Conservation (phyloP, 1,140 invertebrate genomes). For the Drosophila biarmipes region DNA sequence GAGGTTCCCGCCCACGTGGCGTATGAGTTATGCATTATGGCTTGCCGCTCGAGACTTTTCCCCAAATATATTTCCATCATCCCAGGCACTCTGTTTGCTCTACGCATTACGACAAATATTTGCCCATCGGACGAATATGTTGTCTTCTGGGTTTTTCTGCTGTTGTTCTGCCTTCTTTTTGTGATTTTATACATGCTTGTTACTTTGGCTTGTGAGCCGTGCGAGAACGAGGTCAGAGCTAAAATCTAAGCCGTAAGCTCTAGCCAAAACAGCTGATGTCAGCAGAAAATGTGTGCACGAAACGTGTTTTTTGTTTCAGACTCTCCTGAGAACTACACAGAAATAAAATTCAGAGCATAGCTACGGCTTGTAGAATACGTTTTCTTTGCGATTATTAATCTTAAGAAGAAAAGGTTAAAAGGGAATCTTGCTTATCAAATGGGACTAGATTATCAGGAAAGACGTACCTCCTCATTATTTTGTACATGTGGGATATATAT, state of each 20-base stretch:
- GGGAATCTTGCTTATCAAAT: too few relatives aligned
- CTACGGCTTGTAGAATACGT: too few relatives aligned
- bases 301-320: conserved; percentile 31
- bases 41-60: conserved; percentile 27
- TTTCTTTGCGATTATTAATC: too few relatives aligned
- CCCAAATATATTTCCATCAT: conserved; percentile 50
- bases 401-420: too few relatives aligned
- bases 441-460: too few relatives aligned
- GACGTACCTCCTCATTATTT: too few relatives aligned
- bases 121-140: conserved; percentile 58
- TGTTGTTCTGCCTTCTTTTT: conserved; percentile 14
- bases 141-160: conserved; percentile 31
- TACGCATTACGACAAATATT: conserved; percentile 61
- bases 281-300: conserved; percentile 53
- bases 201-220: conserved; percentile 46
- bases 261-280: conserved; percentile 56
- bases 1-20: conserved; percentile 34
- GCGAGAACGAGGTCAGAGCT: conserved; percentile 49
- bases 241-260: conserved; percentile 60
- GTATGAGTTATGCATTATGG: conserved; percentile 52
- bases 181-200: conserved; percentile 33
- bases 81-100: conserved; percentile 41
- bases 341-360: neutral
- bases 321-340: conserved; percentile 3
- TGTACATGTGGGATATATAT: too few relatives aligned